Percentiles rank a stretch among this genome's conserved stretches.
Evolutionary conservation across 35 echinoderm and acorn worm species (phyloP).

Genomic region (Acanthaster planci): DNA sequence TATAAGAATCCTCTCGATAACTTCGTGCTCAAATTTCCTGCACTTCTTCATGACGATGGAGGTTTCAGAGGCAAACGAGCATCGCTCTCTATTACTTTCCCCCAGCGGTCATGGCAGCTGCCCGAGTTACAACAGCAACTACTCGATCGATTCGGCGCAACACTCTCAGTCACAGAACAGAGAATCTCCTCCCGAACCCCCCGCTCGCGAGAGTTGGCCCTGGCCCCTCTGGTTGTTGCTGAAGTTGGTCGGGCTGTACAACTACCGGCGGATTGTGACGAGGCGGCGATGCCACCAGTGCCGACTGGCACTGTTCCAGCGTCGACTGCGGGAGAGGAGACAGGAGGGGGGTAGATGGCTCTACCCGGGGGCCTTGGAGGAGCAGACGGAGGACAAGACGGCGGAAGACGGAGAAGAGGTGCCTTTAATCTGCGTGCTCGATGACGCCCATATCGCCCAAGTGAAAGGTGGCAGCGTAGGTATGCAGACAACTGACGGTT

Average conservation of each 20-base stretch:
- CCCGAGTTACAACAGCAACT: no score
- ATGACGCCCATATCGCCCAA: background rate
- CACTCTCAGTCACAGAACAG: no score
- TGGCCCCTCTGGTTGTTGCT: conserved; percentile 5
- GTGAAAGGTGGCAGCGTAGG: background rate
- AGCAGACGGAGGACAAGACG: background rate
- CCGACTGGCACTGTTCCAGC: background rate
- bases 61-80: no score
- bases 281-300: background rate
- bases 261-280: background rate
- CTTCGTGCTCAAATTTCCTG: no score
- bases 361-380: background rate
- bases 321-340: no score
- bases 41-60: no score
- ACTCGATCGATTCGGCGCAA: no score
- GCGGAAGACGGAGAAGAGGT: background rate
- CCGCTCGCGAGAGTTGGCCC: background rate
- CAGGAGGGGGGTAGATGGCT: background rate
- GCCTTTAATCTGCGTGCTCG: background rate
- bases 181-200: no score
- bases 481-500: background rate
- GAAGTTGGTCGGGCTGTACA: conserved; percentile 1
- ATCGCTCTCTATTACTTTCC: no score
- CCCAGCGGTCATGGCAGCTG: no score
- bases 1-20: no score